Base-by-base conservation (phyloP, 2,888 invertebrate species). In the Papilio demoleus region DNA sequence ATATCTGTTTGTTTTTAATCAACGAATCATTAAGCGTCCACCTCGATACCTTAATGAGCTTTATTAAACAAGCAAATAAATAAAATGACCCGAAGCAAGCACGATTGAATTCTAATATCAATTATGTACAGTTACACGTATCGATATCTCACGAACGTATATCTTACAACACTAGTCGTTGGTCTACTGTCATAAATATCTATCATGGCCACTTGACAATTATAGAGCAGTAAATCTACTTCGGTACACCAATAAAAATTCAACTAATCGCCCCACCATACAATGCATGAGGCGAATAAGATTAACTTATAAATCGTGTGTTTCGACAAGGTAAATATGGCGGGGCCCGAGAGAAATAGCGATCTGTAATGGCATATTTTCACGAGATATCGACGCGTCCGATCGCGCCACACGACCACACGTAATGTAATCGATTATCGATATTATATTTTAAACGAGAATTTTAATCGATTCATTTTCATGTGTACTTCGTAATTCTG, bases 241-340 rank as follows among this genome's bases (percentile, higher is more conserved):
- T 31, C 66, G 61, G 68, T 56, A 61, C 71, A 68, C 68, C 73
- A 67, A 76, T 75, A 77, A 76, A 76, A 76, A 72, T 58, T 50
- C 40, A 65, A 67, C 72, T 73, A 75, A 74, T 72, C 72, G 68
- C 70, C 34, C 68, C 45, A 58, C 70, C 65, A 61, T 68, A 73
- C 71, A 70, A 70, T 70, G 58, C 71, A 67, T 56, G 69, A 66
- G 66, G 71, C 73, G 65, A 65, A 68, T 73, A 72, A 76, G 75
- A 80, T 81, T 79, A 79, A 79, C 77, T 78, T 78, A 77, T 79
- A 79, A 79, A 79, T 79, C 74, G 74, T 75, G 73, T 70, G 74
- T 73, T 74, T 72, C 66, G 73, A 75, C 74, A 72, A 70, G 66
- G 68, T 76, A 75, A 75, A 72, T 73, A 70, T 71, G 71, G 70